Conservation (phyloP, 2,797 vertebrate genomes). For the Gambelia wislizenii region DNA sequence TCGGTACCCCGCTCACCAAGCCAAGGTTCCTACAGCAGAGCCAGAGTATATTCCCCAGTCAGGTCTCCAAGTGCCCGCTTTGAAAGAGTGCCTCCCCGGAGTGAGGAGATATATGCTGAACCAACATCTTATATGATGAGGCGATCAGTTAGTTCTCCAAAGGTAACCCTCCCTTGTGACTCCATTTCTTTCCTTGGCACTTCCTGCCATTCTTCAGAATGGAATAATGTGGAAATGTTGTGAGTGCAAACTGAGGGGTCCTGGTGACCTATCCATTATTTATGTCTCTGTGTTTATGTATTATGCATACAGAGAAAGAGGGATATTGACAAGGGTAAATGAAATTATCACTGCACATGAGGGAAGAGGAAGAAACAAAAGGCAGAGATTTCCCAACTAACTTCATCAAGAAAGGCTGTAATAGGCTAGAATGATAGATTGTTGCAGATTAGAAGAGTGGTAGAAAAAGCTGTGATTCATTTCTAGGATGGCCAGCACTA, state of each 20-base stretch:
- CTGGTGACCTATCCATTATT: background rate
- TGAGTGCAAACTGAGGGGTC: no score
- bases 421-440: background rate
- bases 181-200: background rate
- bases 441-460: background rate
- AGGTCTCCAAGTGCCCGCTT: slow-evolving; percentile 88
- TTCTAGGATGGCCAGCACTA: background rate
- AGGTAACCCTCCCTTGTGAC: slow-evolving; percentile 75
- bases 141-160: slow-evolving; percentile 92
- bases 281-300: background rate
- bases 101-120: slow-evolving; percentile 87
- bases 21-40: slow-evolving; percentile 85
- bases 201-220: slow-evolving; percentile 6
- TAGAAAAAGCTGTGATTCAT: background rate
- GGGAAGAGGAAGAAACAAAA: background rate
- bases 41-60: slow-evolving; percentile 87
- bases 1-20: slow-evolving; percentile 92
- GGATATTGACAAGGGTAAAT: background rate
- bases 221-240: background rate
- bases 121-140: slow-evolving; percentile 87
- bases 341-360: background rate
- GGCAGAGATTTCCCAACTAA: background rate
- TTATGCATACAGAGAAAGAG: background rate
- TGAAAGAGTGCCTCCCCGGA: slow-evolving; percentile 81
- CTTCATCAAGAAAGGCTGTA: background rate